phyloP scores from a whole-genome alignment of 92 coral and sea anemone genomes.

The Epizoanthus illoricatus region DNA sequence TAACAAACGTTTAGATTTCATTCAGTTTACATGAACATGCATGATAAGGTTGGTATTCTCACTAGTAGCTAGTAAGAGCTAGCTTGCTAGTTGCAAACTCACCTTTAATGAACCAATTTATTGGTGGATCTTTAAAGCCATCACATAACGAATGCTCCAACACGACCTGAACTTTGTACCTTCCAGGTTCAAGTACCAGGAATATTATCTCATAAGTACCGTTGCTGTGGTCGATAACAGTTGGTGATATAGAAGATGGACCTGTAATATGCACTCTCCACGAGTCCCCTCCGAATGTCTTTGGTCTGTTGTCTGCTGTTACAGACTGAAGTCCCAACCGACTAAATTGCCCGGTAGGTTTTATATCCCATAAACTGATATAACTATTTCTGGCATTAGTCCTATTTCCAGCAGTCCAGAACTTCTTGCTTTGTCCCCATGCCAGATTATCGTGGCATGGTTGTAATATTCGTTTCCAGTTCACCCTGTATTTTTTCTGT shows the following conservation, averaged over 20 bases:
- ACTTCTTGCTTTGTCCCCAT: slow-evolving; percentile 45
- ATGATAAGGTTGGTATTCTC: not conserved
- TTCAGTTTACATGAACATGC: no score
- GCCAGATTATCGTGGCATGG: slow-evolving; percentile 58
- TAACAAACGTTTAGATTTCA: not conserved
- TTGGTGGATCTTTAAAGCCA: slow-evolving; percentile 87
- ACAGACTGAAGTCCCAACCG: slow-evolving; percentile 71
- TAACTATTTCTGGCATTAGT: slow-evolving; percentile 72
- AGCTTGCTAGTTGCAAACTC: slow-evolving; percentile 17
- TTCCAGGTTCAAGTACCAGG: slow-evolving; percentile 85
- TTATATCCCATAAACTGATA: slow-evolving; percentile 64
- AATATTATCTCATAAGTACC: slow-evolving; percentile 91
- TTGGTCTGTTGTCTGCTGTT: slow-evolving; percentile 59
- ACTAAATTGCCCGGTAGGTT: slow-evolving; percentile 85
- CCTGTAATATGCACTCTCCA: slow-evolving; percentile 82
- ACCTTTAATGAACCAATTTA: slow-evolving; percentile 85
- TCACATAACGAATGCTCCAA: slow-evolving; percentile 86
- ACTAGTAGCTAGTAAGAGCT: no score
- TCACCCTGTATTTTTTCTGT: slow-evolving; percentile 52
- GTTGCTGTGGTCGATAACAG: slow-evolving; percentile 83
- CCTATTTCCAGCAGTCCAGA: slow-evolving; percentile 52
- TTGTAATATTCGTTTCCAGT: slow-evolving; percentile 62
- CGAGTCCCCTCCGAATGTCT: slow-evolving; percentile 82
- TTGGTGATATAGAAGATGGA: slow-evolving; percentile 77
- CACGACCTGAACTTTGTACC: slow-evolving; percentile 55